phyloP scores from a whole-genome alignment of 2,888 invertebrate species.

The Cryptocephalus moraei region DNA sequence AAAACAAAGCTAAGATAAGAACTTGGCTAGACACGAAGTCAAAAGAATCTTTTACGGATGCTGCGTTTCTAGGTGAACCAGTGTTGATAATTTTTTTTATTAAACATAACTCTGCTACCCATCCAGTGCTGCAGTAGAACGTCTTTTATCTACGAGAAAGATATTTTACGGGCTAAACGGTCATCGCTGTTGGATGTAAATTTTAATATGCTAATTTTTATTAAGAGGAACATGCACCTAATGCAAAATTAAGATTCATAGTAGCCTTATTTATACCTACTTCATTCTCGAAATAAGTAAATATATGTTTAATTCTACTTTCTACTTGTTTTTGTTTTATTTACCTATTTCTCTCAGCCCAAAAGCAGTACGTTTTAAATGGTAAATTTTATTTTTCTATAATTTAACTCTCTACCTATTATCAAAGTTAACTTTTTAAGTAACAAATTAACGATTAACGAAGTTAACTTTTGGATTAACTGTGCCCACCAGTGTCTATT shows the following conservation, averaged over 20 bases:
- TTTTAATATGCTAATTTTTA: slow-evolving; percentile 1
- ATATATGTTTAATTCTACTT: background rate
- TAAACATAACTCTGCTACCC: background rate
- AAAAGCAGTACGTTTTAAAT: slow-evolving; percentile 12
- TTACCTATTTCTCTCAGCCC: slow-evolving; percentile 7
- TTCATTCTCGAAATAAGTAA: background rate
- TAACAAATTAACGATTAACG: too few relatives aligned
- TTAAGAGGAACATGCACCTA: background rate
- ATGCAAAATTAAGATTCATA: background rate
- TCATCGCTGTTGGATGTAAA: background rate
- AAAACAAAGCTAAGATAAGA: background rate
- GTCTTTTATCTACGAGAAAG: background rate
- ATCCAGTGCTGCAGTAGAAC: background rate
- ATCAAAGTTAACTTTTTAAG: too few relatives aligned
- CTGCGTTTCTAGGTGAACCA: background rate
- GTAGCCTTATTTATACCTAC: too few relatives aligned
- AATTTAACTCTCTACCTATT: background rate
- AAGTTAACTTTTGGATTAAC: too few relatives aligned
- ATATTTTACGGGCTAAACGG: slow-evolving; percentile 1
- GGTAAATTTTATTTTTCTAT: background rate
- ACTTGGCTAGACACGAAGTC: background rate
- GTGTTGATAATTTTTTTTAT: background rate
- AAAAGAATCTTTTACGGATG: background rate
- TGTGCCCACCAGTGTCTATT: too few relatives aligned
- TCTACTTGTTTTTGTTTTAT: background rate